These are phyloP conservation scores for Hippocampus zosterae DNA, from an alignment of 2,113 vertebrate genomes.

Conservation along the genomic window DNA sequence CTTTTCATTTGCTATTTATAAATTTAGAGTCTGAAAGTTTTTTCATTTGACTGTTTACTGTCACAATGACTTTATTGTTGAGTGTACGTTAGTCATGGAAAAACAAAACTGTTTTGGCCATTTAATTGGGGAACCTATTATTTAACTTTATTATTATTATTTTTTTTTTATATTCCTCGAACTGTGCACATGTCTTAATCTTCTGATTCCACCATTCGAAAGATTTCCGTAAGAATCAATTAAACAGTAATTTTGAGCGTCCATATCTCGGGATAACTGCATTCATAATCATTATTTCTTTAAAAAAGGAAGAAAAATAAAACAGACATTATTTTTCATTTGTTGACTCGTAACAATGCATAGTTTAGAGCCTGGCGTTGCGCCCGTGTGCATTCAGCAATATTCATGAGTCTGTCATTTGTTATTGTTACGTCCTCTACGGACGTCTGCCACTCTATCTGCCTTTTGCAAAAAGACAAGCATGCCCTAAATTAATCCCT, in stretches of 20 bases:
- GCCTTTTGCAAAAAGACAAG: constrained; percentile 3
- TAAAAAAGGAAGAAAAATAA: not conserved
- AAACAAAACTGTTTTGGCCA: not conserved
- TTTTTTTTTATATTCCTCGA: too few relatives aligned
- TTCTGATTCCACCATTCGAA: not conserved
- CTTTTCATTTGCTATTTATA: not conserved
- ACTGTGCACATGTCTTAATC: too few relatives aligned
- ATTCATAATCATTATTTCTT: not conserved
- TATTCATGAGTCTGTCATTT: constrained; percentile 1
- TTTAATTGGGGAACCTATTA: not conserved
- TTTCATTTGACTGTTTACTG: not conserved
- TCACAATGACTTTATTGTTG: too few relatives aligned
- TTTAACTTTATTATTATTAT: not conserved
- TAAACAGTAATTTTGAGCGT: not conserved
- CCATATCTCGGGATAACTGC: not conserved
- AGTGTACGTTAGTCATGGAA: too few relatives aligned
- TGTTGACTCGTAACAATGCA: not conserved
- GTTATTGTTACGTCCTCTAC: constrained; percentile 2
- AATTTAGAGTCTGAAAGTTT: not conserved
- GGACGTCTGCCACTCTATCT: constrained; percentile 2
- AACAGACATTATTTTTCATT: not conserved
- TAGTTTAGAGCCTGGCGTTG: not conserved
- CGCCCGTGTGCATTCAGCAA: not conserved
- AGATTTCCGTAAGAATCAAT: not conserved
- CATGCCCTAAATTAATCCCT: constrained; percentile 8